These are phyloP conservation scores for Leucoraja ocellata DNA, from an alignment of 2,797 vertebrate genomes.

Conservation along the genomic window DNA sequence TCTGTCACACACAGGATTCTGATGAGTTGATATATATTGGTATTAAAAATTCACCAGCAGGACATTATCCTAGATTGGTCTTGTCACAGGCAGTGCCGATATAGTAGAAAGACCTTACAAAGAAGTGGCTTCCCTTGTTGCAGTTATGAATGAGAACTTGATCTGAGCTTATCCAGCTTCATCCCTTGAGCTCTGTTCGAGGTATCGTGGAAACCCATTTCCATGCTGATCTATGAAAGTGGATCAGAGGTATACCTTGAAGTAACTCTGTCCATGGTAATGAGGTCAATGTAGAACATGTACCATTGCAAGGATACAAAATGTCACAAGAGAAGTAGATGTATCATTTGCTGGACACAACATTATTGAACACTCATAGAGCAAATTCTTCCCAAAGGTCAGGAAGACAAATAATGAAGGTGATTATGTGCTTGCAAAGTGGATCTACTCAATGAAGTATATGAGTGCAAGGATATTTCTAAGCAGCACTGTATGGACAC, in stretches of 20 bases:
- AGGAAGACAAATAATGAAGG: neutral
- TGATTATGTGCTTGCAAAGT: neutral
- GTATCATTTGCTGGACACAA: neutral
- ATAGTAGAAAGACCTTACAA: neutral
- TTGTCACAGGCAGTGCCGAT: neutral
- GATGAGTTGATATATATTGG: neutral
- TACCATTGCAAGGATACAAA: neutral
- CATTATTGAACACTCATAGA: neutral
- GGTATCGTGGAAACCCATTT: neutral
- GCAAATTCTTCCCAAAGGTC: neutral
- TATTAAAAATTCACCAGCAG: neutral
- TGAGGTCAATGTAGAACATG: neutral
- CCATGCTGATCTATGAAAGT: neutral
- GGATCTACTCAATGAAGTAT: neutral
- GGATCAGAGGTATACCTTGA: neutral
- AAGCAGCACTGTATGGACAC: neutral
- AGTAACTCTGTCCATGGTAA: neutral
- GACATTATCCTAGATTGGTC: neutral
- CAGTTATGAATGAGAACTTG: neutral
- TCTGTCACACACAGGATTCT: neutral
- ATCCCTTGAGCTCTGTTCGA: neutral
- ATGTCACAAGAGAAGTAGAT: neutral
- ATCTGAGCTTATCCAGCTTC: neutral
- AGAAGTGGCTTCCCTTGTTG: neutral
- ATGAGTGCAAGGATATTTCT: neutral